Conservation (phyloP, 2,797 vertebrate genomes). For the Chromobotia macracanthus region DNA sequence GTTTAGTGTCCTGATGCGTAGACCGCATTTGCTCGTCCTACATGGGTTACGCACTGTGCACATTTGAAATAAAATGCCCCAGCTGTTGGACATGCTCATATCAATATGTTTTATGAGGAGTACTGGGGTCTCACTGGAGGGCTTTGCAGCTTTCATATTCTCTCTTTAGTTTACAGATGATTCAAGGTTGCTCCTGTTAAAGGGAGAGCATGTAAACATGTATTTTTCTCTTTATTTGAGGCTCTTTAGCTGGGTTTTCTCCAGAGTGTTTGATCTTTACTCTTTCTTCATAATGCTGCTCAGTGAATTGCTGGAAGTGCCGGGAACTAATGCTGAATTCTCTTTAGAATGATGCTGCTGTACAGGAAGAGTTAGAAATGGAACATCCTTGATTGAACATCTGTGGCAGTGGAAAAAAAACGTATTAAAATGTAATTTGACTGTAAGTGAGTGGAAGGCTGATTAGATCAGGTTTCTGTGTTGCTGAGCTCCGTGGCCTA, state of each 20-base stretch:
- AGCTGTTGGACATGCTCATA: constrained; percentile 46
- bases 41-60: constrained; percentile 31
- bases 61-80: constrained; percentile 37
- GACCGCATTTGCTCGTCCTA: constrained; percentile 58
- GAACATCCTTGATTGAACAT: constrained; percentile 54
- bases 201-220: not conserved
- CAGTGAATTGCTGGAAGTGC: not conserved
- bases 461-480: constrained; percentile 60
- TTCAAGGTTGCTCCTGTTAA: not conserved
- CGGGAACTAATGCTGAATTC: constrained; percentile 39
- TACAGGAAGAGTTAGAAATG: constrained; percentile 29
- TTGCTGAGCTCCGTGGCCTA: constrained; percentile 48
- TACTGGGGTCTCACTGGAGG: constrained; percentile 32
- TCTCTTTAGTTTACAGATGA: constrained; percentile 8
- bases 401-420: constrained; percentile 50
- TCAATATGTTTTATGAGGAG: constrained; percentile 36
- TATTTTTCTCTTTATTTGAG: constrained; percentile 19
- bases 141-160: constrained; percentile 24
- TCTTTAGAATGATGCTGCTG: constrained; percentile 19
- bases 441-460: constrained; percentile 60
- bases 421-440: constrained; percentile 65
- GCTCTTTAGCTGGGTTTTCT: constrained; percentile 25
- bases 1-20: constrained; percentile 57
- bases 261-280: constrained; percentile 8
- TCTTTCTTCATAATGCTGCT: not conserved